Evolutionary conservation across 2,797 vertebrate species (phyloP).

Genomic region (Nannoperca obscura): DNA sequence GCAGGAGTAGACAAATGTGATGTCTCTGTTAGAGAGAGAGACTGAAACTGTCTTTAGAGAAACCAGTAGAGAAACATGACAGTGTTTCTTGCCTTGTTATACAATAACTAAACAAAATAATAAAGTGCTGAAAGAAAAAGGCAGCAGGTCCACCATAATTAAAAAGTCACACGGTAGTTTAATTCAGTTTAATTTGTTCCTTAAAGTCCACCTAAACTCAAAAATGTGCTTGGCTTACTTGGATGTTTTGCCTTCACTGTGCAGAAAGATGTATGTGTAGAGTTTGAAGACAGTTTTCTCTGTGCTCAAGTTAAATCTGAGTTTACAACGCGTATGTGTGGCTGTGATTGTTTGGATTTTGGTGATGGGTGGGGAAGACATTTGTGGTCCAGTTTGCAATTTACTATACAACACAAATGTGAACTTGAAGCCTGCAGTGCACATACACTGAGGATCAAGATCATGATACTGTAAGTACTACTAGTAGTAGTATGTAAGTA

Average conservation of each 20-base stretch:
- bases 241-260: not conserved
- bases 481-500: too few relatives aligned
- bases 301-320: not conserved
- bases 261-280: not conserved
- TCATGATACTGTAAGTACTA: not conserved
- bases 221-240: not conserved
- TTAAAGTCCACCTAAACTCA: not conserved
- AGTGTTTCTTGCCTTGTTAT: not conserved
- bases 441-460: not conserved
- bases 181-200: not conserved
- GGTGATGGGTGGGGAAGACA: not conserved
- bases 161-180: not conserved
- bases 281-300: not conserved
- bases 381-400: not conserved
- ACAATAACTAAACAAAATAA: not conserved
- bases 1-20: conserved; percentile 72
- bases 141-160: not conserved
- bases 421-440: not conserved
- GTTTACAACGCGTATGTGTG: not conserved
- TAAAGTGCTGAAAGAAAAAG: conserved; percentile 1
- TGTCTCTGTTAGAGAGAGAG: conserved; percentile 58
- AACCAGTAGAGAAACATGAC: not conserved
- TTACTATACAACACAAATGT: not conserved
- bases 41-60: conserved; percentile 17
- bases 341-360: not conserved